These are phyloP conservation scores for Chrysomela aeneicollis DNA, from an alignment of 2,888 invertebrate genomes.

Conservation along the genomic window DNA sequence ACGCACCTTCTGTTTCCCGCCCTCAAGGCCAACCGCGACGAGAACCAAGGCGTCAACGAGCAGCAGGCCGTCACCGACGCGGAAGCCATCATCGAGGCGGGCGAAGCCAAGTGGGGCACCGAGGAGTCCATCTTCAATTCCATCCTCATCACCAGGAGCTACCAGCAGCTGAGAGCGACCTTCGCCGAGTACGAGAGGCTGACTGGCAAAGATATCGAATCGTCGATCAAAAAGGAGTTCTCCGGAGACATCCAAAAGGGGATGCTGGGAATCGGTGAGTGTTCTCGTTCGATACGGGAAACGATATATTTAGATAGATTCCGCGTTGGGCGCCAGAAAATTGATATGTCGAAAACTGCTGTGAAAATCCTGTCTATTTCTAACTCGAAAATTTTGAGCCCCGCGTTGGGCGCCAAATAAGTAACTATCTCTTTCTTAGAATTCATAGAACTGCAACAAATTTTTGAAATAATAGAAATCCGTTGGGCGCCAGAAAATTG, in stretches of 20 bases:
- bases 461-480: neutral
- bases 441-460: too few species aligned
- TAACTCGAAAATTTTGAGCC: too few species aligned
- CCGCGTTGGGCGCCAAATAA: too few species aligned
- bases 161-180: slow-evolving; percentile 84
- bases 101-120: slow-evolving; percentile 88
- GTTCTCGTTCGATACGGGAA: neutral
- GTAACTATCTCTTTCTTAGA: too few species aligned
- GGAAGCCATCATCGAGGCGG: slow-evolving; percentile 77
- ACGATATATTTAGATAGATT: too few species aligned
- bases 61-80: slow-evolving; percentile 84
- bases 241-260: slow-evolving; percentile 88
- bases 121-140: slow-evolving; percentile 89
- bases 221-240: slow-evolving; percentile 86
- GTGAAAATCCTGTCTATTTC: too few species aligned
- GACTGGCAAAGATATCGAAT: slow-evolving; percentile 84
- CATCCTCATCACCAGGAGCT: slow-evolving; percentile 86
- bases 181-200: slow-evolving; percentile 86
- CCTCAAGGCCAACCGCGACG: slow-evolving; percentile 80
- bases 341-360: too few species aligned
- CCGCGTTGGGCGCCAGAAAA: too few species aligned
- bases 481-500: too few species aligned
- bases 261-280: slow-evolving; percentile 84
- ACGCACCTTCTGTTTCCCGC: neutral
- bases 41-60: slow-evolving; percentile 85